phyloP scores from a whole-genome alignment of 2,888 invertebrate species.

The Corbicula japonica region DNA sequence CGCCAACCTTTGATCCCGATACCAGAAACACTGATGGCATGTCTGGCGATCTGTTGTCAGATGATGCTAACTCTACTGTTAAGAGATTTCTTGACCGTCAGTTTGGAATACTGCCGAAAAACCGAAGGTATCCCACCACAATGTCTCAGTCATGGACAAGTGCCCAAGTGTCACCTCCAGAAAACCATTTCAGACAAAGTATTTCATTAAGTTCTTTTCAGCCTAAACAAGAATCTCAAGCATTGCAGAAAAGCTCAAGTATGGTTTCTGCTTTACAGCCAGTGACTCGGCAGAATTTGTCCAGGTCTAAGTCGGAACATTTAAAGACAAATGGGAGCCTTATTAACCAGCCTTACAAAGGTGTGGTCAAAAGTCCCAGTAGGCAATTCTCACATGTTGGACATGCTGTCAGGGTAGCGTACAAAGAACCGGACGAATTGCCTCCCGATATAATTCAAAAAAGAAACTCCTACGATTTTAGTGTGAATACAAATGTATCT shows the following conservation, averaged over 20 bases:
- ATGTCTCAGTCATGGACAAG: slow-evolving; percentile 69
- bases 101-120: slow-evolving; percentile 53
- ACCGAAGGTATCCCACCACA: slow-evolving; percentile 53
- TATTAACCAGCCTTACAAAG: slow-evolving; percentile 55
- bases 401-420: slow-evolving; percentile 56
- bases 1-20: slow-evolving; percentile 43
- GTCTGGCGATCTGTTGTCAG: slow-evolving; percentile 17
- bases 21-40: neutral
- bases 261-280: neutral
- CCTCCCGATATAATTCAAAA: neutral
- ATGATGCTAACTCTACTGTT: slow-evolving; percentile 64
- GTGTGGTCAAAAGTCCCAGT: slow-evolving; percentile 39
- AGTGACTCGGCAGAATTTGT: slow-evolving; percentile 21
- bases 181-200: slow-evolving; percentile 54
- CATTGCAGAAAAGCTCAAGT: slow-evolving; percentile 13
- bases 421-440: slow-evolving; percentile 57
- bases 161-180: slow-evolving; percentile 33
- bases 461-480: slow-evolving; percentile 16
- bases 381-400: slow-evolving; percentile 24
- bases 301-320: slow-evolving; percentile 60
- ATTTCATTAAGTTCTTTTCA: slow-evolving; percentile 55
- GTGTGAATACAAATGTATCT: slow-evolving; percentile 8
- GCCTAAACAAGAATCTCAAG: slow-evolving; percentile 26
- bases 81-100: slow-evolving; percentile 60
- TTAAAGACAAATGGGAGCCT: slow-evolving; percentile 64